Conservation (phyloP, 35 echinoderm and acorn worm genomes). For the Hemicentrotus pulcherrimus region DNA sequence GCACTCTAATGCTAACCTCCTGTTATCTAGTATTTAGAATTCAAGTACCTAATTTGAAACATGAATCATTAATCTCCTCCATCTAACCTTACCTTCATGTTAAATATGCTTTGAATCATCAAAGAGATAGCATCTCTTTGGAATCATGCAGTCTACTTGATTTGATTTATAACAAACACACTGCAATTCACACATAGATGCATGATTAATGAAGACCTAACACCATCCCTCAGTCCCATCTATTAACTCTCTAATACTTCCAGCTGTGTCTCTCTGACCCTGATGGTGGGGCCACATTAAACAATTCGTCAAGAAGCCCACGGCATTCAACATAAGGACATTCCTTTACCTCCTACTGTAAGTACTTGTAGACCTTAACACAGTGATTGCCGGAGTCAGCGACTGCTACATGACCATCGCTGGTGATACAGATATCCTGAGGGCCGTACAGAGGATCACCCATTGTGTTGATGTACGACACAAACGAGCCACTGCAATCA, state of each 20-base stretch:
- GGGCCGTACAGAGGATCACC: constrained; percentile 94
- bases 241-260: constrained; percentile 38
- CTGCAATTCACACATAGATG: neutral
- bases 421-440: constrained; percentile 87
- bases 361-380: constrained; percentile 99
- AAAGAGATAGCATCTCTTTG: too few relatives aligned
- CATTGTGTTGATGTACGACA: constrained; percentile 95
- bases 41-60: neutral
- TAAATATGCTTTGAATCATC: neutral
- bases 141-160: too few relatives aligned
- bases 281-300: constrained; percentile 29
- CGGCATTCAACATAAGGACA: constrained; percentile 97
- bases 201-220: neutral
- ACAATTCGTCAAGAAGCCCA: constrained; percentile 78
- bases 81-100: neutral
- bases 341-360: constrained; percentile 98
- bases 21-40: neutral
- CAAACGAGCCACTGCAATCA: constrained; percentile 89
- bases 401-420: constrained; percentile 90
- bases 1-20: neutral
- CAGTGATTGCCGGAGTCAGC: constrained; percentile 98
- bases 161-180: neutral
- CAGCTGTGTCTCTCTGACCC: constrained; percentile 55
- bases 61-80: neutral
- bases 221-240: constrained; percentile 38